These are phyloP conservation scores for Epirrhoe alternata DNA, from an alignment of 2,888 invertebrate genomes.

Conservation along the genomic window DNA sequence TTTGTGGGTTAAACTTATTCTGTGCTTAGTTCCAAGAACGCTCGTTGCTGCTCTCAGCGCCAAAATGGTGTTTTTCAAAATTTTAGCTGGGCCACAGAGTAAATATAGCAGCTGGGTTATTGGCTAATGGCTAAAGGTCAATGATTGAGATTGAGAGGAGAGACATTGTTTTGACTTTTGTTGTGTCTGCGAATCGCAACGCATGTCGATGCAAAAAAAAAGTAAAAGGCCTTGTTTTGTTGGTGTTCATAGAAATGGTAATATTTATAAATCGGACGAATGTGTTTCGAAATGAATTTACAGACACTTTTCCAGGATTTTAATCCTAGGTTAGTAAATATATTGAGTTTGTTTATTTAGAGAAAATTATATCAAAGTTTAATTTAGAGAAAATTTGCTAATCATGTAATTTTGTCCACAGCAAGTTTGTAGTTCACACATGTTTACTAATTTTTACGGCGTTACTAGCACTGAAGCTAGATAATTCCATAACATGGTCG, in stretches of 20 bases:
- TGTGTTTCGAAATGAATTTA: slow-evolving; percentile 91
- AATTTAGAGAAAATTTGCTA: slow-evolving; percentile 21
- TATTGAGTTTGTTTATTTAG: slow-evolving; percentile 30
- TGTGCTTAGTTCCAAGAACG: no score
- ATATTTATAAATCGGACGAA: slow-evolving; percentile 54
- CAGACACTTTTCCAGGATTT: slow-evolving; percentile 96
- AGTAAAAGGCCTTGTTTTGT: slow-evolving; percentile 7
- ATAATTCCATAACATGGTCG: slow-evolving; percentile 95
- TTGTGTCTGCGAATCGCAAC: no score
- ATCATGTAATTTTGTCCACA: slow-evolving; percentile 83
- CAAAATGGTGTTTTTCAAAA: no score
- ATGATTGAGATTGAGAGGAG: no score
- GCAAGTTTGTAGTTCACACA: slow-evolving; percentile 98
- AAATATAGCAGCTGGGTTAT: no score
- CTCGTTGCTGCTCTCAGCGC: no score
- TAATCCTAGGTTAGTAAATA: slow-evolving; percentile 90
- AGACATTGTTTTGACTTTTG: no score
- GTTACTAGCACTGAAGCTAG: slow-evolving; percentile 95
- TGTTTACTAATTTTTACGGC: slow-evolving; percentile 96
- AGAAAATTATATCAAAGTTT: slow-evolving; percentile 5
- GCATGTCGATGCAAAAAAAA: slow-evolving; percentile 33
- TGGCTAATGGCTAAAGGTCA: no score
- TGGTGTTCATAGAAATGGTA: slow-evolving; percentile 57
- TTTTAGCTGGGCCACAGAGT: no score
- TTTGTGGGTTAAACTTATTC: no score